phyloP scores from a whole-genome alignment of 2,797 vertebrate genomes.

The Sebastes wilsoni region DNA sequence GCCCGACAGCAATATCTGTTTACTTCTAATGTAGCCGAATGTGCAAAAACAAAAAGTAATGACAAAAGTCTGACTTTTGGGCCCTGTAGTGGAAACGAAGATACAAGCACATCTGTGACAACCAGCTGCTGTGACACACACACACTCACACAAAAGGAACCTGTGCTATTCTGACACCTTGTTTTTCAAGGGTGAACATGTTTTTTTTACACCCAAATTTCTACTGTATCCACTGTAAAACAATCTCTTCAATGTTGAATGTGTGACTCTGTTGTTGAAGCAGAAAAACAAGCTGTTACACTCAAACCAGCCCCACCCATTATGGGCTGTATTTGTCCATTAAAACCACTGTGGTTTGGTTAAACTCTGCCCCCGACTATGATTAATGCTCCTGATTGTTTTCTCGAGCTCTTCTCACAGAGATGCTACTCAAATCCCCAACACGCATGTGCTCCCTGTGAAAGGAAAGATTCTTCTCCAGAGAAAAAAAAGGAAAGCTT shows the following conservation, averaged over 20 bases:
- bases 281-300: slow-evolving; percentile 1
- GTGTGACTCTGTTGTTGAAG: slow-evolving; percentile 9
- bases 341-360: neutral
- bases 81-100: neutral
- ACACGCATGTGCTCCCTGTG: slow-evolving; percentile 7
- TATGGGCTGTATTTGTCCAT: neutral
- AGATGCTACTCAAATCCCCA: neutral
- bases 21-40: slow-evolving; percentile 26
- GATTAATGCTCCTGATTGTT: neutral
- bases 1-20: slow-evolving; percentile 17
- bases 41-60: neutral
- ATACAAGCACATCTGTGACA: neutral
- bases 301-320: slow-evolving; percentile 18
- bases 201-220: slow-evolving; percentile 34
- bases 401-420: neutral
- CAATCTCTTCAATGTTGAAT: slow-evolving; percentile 22
- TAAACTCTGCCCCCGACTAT: neutral
- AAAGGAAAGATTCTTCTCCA: slow-evolving; percentile 3
- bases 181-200: slow-evolving; percentile 11
- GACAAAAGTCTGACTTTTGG: neutral
- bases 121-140: slow-evolving; percentile 19
- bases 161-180: slow-evolving; percentile 25
- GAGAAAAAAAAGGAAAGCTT: neutral
- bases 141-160: neutral
- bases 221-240: slow-evolving; percentile 51